phyloP scores from a whole-genome alignment of 2,888 invertebrate genomes.

The Panzeria rudis region DNA sequence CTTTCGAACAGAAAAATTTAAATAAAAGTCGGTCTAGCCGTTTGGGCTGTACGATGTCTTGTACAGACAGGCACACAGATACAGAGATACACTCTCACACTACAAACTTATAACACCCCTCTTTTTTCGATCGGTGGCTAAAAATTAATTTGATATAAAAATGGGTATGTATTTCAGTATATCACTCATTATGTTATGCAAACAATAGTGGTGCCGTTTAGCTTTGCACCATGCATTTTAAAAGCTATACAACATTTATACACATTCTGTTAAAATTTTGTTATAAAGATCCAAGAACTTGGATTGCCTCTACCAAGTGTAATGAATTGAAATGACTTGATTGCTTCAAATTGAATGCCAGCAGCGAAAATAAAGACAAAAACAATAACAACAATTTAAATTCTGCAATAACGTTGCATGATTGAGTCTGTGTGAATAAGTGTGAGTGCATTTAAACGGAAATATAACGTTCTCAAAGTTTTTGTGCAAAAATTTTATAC shows the following conservation, averaged over 20 bases:
- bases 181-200: background rate
- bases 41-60: too few species aligned
- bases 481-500: constrained; percentile 6
- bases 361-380: constrained; percentile 51
- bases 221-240: background rate
- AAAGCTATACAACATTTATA: background rate
- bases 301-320: constrained; percentile 68
- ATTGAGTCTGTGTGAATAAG: constrained; percentile 17
- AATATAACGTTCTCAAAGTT: constrained; percentile 15
- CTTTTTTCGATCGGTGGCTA: too few species aligned
- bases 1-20: too few species aligned
- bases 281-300: constrained; percentile 60
- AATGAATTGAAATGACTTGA: constrained; percentile 73
- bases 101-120: too few species aligned
- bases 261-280: constrained; percentile 35
- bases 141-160: too few species aligned
- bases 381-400: constrained; percentile 33
- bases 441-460: constrained; percentile 25
- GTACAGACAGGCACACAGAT: too few species aligned
- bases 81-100: too few species aligned
- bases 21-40: too few species aligned
- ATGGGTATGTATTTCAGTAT: background rate
- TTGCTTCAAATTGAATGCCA: constrained; percentile 72
- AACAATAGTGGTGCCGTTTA: background rate
- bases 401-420: constrained; percentile 25